These are phyloP conservation scores for Gobiocypris rarus DNA, from an alignment of 2,113 vertebrate species.

Conservation along the genomic window DNA sequence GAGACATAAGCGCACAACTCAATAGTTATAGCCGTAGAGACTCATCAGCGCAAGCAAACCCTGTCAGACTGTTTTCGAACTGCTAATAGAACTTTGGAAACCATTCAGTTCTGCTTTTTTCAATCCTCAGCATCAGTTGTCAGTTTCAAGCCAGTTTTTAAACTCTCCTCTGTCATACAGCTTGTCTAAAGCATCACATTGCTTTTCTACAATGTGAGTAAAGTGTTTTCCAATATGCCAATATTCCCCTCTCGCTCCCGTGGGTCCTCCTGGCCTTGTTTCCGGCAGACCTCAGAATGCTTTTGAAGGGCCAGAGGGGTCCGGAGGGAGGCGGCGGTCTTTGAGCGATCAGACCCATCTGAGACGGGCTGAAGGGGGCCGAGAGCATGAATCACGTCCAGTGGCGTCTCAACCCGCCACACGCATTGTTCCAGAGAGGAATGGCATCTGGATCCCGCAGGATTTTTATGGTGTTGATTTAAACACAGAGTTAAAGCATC, in stretches of 20 bases:
- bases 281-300: background rate
- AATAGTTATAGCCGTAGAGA: background rate
- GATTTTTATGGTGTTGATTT: conserved; percentile 32
- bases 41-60: background rate
- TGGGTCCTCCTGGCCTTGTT: background rate
- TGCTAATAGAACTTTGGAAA: background rate
- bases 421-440: background rate
- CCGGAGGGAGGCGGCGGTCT: background rate
- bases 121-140: background rate
- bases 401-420: background rate
- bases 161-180: background rate
- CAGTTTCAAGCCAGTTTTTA: background rate
- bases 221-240: background rate
- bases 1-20: background rate
- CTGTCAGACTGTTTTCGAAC: background rate
- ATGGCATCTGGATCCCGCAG: background rate
- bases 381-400: background rate
- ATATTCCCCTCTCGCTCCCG: background rate
- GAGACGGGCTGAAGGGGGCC: background rate
- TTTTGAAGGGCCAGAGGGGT: too few relatives aligned
- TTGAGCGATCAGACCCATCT: background rate
- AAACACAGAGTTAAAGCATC: conserved; percentile 34
- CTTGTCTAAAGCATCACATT: background rate
- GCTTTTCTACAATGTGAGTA: background rate
- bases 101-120: background rate